Base-by-base conservation (phyloP, 2,888 invertebrate species). In the Agrilus biguttatus region DNA sequence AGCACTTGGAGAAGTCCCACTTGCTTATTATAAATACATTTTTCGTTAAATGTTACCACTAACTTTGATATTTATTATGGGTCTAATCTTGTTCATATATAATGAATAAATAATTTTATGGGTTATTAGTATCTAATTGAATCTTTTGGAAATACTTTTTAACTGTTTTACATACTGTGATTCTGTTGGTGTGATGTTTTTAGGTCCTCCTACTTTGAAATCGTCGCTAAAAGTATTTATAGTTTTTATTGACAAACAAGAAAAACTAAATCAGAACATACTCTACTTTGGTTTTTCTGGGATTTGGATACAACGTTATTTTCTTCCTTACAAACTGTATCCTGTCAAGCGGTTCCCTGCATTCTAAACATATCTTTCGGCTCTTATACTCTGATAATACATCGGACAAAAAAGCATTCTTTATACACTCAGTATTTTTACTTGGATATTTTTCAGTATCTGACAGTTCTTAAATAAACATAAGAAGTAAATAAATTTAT, bases 271-370 rank as follows among this genome's bases (percentile, higher is more conserved):
- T n/a, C 57, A 69, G 71, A 23, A 67, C 59, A 34, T 65, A 62
- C 52, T 64, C 69, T 8, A 49, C 53, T 8, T 63, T 59, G 33
- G 59, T 53, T 28, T 65, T 53, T 33, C 50, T 49, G 65, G 64
- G 28, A 10, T 28, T 28, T 28, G 28, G 28, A 28, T 28, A 28
- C 28, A 28, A 10, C 2, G 28, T 75, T 19, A 82, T 68, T 61
- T 72, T 77, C 47, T 76, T 75, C 41, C 75, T 76, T 21, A 76
- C 63, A 17, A 72, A 69, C 23, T 73, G 74, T 0, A 80, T 67
- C 62, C 71, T 76, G 4, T 71, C 63, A 8, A 78, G 61, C 34
- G 59, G 57, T 32, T 59, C 53, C 28, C 62, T 65, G 55, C 83
- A 83, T 54, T 70, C 69, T 2, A 71, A 56, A 55, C 82, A 82